A percentile compares a stretch with the other conserved stretches of the same genome.
Evolutionary conservation across 2,113 vertebrate genomes (phyloP).

Genomic region (Leucosticte australis): DNA sequence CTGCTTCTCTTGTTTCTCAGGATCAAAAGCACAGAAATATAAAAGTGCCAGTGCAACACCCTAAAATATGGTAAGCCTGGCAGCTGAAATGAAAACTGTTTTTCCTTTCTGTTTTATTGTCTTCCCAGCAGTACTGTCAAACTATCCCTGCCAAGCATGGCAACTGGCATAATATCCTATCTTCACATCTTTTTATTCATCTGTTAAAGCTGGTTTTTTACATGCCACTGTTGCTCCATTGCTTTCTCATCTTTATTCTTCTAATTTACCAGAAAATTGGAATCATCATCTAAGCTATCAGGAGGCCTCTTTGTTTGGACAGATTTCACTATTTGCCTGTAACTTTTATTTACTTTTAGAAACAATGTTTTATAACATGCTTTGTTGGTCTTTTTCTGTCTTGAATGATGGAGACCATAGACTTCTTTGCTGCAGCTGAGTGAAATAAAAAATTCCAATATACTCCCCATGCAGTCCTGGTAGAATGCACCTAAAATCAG

Average conservation of each 20-base stretch:
- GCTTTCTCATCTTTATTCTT: not conserved
- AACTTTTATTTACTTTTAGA: not conserved
- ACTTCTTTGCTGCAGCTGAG: not conserved
- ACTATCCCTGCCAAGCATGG: not conserved
- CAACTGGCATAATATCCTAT: not conserved
- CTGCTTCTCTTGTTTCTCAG: not conserved
- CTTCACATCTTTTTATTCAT: conserved; percentile 20
- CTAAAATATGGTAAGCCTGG: not conserved
- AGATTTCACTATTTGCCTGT: not conserved
- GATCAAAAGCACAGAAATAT: not conserved
- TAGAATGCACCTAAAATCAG: not conserved
- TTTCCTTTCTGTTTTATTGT: conserved; percentile 21
- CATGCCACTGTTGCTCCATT: not conserved
- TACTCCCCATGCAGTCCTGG: not conserved
- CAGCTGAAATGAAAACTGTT: conserved; percentile 16
- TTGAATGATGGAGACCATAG: not conserved
- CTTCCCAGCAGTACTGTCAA: not conserved
- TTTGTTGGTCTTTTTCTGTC: not conserved
- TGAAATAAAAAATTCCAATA: not conserved
- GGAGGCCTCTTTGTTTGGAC: not conserved
- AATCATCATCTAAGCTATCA: not conserved
- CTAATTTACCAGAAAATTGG: conserved; percentile 5
- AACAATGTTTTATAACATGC: not conserved
- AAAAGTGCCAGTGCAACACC: not conserved
- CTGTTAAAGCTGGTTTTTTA: not conserved